Base-by-base conservation (phyloP, 2,113 vertebrate genomes). In the Monopterus albus region DNA sequence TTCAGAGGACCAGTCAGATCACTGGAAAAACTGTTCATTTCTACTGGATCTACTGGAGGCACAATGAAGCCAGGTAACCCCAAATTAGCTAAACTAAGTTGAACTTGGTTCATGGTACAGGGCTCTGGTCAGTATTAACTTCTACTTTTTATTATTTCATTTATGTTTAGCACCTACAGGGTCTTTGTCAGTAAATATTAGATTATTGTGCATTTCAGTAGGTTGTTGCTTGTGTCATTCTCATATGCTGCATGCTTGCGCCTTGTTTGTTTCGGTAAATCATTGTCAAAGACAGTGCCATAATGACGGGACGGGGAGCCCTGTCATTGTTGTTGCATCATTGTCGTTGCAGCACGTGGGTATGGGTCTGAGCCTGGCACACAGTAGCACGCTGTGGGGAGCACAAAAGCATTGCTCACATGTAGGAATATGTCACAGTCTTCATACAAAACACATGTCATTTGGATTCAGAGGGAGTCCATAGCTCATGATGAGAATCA, bases 351-450 rank as follows among this genome's bases (percentile, higher is more conserved):
- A 35, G 78, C 86, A 87, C 83, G 70, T 88, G 80, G 77, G 50
- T 36, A 17, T 2, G 23, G 52, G 71, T 46, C 72, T 42, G 82
- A 58, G 76, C 82, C 80, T 79, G 87, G 72, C 57, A 80, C 88
- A 68, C 68, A 82, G 75, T 70, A 52, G 76, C 71, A 78, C 71
- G 14, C 68, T 67, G 65, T 39, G 65, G 23, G 11, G 10, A 77
- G 73, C 79, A 90, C 90, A 92, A 90, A 89, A 81, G 86, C 86
- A 62, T 76, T 76, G 80, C 86, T 83, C 87, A 83, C 82, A 38
- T 53, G 72, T 78, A 69, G 69, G 26, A 65, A 72, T 85, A 82
- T 83, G 78, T 86, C 79, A 61, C 38, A 52, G 57, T 47, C 69
- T 70, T 77, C 81, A 52, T 72, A 76, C 79, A 63, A 81, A 87